These are phyloP conservation scores for Apteryx mantelli DNA, from an alignment of 2,113 vertebrate species.

Conservation along the genomic window DNA sequence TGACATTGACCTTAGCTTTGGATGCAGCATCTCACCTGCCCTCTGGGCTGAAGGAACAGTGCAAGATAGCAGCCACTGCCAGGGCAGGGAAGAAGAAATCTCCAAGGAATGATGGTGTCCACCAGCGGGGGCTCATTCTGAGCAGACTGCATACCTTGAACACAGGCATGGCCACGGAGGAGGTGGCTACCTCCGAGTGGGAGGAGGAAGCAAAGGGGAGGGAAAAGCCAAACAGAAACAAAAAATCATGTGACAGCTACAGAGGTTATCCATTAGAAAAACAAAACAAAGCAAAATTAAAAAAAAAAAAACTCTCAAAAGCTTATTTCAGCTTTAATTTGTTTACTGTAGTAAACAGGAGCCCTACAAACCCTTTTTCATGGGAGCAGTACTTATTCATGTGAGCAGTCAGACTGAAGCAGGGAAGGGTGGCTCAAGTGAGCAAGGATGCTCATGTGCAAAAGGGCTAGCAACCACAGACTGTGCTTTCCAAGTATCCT, in stretches of 20 bases:
- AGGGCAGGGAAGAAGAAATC: conserved; percentile 70
- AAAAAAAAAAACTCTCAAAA: conserved; percentile 15
- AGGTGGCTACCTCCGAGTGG: conserved; percentile 42
- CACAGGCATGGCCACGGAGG: conserved; percentile 40
- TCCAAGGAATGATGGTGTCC: conserved; percentile 25
- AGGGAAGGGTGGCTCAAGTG: neutral
- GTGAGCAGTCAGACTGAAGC: conserved; percentile 6
- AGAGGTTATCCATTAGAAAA: conserved; percentile 33
- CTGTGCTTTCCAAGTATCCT: neutral
- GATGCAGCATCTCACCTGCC: conserved; percentile 59
- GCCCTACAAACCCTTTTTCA: conserved; percentile 26
- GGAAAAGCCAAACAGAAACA: conserved; percentile 66
- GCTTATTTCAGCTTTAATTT: conserved; percentile 13
- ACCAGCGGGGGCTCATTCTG: conserved; percentile 47
- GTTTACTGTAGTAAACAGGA: neutral
- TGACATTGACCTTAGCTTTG: conserved; percentile 58
- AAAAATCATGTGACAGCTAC: conserved; percentile 48
- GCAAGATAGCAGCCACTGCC: conserved; percentile 57
- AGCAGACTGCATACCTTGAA: conserved; percentile 57
- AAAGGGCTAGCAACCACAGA: neutral
- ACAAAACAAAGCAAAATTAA: neutral
- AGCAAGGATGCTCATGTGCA: neutral
- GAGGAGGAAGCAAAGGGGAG: conserved; percentile 43
- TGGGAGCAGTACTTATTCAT: neutral
- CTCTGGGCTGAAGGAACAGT: conserved; percentile 65